Base-by-base conservation (phyloP, 1,140 invertebrate species). In the Bombus confusus region DNA sequence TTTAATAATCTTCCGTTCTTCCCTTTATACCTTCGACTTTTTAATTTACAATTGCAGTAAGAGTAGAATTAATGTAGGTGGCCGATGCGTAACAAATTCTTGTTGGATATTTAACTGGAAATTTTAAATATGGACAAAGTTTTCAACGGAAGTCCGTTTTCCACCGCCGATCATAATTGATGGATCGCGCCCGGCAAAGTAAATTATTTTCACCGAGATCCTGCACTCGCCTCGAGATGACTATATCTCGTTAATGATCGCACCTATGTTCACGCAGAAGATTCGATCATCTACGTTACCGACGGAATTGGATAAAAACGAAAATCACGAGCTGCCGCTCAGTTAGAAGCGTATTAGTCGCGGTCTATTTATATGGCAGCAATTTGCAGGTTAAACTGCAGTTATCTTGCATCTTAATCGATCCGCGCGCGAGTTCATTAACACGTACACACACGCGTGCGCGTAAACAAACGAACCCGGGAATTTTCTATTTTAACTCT, bases 391-490 rank as follows among this genome's bases (percentile, higher is more conserved):
- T 41, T 62, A 64, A 62, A 81, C 62, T 62, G 37, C 47, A 25
- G 43, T 52, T 52, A 82, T 82, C 52, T 73, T 62, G 73, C 80
- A 62, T 81, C 69, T 72, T 41, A 62, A 81, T 81, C 69, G 52
- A 43, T 37, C 22, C 57, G 41, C 80, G 37, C 80, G 69, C 43
- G 69, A 39, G 47, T 74, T 82, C 80, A 62, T 81, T 62, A 81
- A 43, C 52, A 39, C 28, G 69, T 39, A 31, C 18, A 12, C 43
- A 66, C 31, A 22, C 52, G 28, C 1, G 6, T 34, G 9, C 22
- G 25, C 69, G 1, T 15, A n/a, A 10, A 52, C 47, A 52, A 52
- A 22, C 41, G 13, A 37, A 37, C 15, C 1, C 10, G 3, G 18
- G 1, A 25, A 37, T 68, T 68, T 68, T 68, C 34, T 47, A n/a